Evolutionary conservation across 2,113 vertebrate genomes (phyloP).

Genomic region (Rhagologus leucostigma): DNA sequence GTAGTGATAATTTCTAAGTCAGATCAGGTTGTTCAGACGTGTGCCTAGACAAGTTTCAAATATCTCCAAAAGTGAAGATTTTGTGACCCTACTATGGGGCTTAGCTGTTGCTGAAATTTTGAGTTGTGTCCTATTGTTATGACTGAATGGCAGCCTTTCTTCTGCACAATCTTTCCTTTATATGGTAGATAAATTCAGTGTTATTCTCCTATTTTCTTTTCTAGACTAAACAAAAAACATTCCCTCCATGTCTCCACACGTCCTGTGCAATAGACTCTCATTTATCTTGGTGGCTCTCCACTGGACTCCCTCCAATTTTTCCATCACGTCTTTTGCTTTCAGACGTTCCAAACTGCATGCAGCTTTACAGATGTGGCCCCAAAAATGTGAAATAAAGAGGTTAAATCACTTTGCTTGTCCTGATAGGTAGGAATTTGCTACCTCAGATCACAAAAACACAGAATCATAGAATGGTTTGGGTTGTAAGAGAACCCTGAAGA

Average conservation of each 20-base stretch:
- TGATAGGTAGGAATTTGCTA: neutral
- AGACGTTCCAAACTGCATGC: accelerated
- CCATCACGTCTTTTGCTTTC: neutral
- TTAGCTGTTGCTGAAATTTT: neutral
- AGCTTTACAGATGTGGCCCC: neutral
- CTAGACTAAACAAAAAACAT: neutral
- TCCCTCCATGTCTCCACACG: neutral
- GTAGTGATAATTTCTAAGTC: neutral
- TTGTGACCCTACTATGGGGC: neutral
- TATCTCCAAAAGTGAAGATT: neutral
- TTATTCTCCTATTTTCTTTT: neutral
- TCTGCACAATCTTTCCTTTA: neutral
- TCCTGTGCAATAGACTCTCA: neutral
- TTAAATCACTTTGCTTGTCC: neutral
- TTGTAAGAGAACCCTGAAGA: neutral
- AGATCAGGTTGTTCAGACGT: neutral
- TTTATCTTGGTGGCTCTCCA: neutral
- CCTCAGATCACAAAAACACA: neutral
- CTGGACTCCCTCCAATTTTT: neutral
- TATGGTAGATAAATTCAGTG: neutral
- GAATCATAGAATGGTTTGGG: neutral
- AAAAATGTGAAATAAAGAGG: neutral
- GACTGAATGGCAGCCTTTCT: neutral
- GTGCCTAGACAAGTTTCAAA: neutral
- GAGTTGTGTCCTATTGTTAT: neutral